Conservation (phyloP, 35 echinoderm and acorn worm species). For the Ophiothrix spiculata region DNA sequence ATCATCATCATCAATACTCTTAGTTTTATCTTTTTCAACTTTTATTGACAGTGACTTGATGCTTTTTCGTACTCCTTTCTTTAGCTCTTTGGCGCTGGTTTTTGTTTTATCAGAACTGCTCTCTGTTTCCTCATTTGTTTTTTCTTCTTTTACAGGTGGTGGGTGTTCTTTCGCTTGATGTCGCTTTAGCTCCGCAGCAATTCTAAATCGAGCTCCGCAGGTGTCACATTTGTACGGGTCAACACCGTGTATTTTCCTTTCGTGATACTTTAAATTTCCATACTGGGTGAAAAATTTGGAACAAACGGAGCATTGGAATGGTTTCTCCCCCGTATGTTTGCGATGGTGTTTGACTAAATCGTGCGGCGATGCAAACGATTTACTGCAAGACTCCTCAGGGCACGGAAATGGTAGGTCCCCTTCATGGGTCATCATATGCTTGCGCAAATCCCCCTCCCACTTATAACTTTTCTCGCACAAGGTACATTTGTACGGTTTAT, state of each 20-base stretch:
- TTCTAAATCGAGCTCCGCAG: not conserved
- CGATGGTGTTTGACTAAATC: slow-evolving; percentile 36
- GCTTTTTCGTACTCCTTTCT: no score
- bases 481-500: slow-evolving; percentile 14
- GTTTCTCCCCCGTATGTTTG: slow-evolving; percentile 49
- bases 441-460: not conserved
- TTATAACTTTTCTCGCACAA: slow-evolving; percentile 13
- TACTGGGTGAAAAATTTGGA: slow-evolving; percentile 16
- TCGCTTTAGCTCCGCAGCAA: not conserved
- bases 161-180: not conserved
- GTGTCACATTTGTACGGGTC: not conserved
- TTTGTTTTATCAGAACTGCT: not conserved
- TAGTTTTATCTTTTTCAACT: no score
- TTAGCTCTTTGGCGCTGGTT: not conserved
- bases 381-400: not conserved
- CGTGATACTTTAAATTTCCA: not conserved
- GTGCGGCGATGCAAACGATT: not conserved
- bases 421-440: slow-evolving; percentile 12
- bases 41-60: no score
- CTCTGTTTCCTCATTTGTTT: no score
- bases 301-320: slow-evolving; percentile 51
- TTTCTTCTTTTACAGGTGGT: no score
- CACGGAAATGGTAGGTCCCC: slow-evolving; percentile 4
- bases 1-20: no score
- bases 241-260: not conserved